Base-by-base conservation (phyloP, 2,113 vertebrate genomes). In the Coreoperca whiteheadi region DNA sequence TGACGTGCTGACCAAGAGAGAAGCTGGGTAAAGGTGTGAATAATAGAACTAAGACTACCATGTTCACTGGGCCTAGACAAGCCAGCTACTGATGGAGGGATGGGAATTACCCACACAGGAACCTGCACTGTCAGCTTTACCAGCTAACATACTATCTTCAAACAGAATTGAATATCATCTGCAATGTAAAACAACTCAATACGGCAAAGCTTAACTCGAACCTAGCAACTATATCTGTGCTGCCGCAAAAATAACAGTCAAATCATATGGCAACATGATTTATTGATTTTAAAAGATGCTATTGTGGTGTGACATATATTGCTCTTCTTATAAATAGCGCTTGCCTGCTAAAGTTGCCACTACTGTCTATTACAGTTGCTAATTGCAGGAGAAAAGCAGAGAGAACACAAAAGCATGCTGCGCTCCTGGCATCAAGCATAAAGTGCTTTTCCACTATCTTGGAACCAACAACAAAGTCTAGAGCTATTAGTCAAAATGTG, bases 31-130 rank as follows among this genome's bases (percentile, higher is more conserved):
- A 81, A 75, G n/a, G 54, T 79, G 68, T 91, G 50, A 93, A 94
- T 93, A 91, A 93, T 91, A 91, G 65, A 93, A 89, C 88, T 84
- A 64, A 85, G 64, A 65, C 74, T 7, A 61, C 28, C 61, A 60
- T n/a, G 53, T 71, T 87, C 57, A 65, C 75, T 15, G 30, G n/a
- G 59, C 67, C 39, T n/a, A 34, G 66, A 85, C 57, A 86, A 89
- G 63, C 70, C 60, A 32, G 71, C 66, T 74, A 28, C 16, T 67
- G 78, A 78, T 63, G 79, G 74, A 65, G 59, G 50, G 23, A 61
- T 57, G 60, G 43, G 65, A 80, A 32, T 82, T 51, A 70, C 28
- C 70, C 80, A 75, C 32, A 4, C 39, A 74, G 50, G 71, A 82
- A 85, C 53, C 69, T 14, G 6, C 77, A 61, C 54, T n/a, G 71